Percentiles rank a stretch among this genome's conserved stretches.
Conservation (phyloP, 2,888 invertebrate genomes). For the Diachrysia chrysitis region DNA sequence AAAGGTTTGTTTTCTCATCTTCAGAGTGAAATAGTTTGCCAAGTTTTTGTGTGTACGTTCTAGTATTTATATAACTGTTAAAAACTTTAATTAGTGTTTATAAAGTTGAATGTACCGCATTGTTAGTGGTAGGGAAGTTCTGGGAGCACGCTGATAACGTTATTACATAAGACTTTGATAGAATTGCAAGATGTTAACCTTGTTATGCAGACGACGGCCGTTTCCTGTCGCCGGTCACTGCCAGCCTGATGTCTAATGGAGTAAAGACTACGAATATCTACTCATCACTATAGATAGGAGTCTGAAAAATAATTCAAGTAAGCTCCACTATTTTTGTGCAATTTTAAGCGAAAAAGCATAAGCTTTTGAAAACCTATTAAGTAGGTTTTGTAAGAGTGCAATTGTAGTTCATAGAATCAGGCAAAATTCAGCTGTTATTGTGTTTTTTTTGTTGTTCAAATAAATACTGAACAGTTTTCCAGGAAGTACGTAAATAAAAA, state of each 20-base stretch:
- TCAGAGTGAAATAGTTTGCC: conserved; percentile 26
- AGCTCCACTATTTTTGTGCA: background rate
- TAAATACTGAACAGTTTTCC: background rate
- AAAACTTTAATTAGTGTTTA: conserved; percentile 63
- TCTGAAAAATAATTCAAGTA: conserved; percentile 14
- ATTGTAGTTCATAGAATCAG: background rate
- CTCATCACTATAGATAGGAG: conserved; percentile 15
- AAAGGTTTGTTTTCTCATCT: conserved; percentile 30
- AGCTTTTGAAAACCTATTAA: background rate
- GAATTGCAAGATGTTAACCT: conserved; percentile 81
- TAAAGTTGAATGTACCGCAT: conserved; percentile 57
- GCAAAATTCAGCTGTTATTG: no score
- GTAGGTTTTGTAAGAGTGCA: background rate
- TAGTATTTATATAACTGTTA: conserved; percentile 29
- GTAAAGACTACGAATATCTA: conserved; percentile 62
- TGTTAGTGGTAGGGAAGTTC: conserved; percentile 50
- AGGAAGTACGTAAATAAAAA: background rate
- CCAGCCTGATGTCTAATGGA: conserved; percentile 71
- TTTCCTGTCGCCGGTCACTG: conserved; percentile 69
- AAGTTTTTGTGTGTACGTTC: conserved; percentile 36
- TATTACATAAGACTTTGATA: conserved; percentile 76
- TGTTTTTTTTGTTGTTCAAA: background rate
- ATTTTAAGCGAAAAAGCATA: background rate
- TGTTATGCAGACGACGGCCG: conserved; percentile 75
- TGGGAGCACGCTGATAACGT: conserved; percentile 70